Evolutionary conservation across 2,797 vertebrate species (phyloP).

Genomic region (Morus bassanus): DNA sequence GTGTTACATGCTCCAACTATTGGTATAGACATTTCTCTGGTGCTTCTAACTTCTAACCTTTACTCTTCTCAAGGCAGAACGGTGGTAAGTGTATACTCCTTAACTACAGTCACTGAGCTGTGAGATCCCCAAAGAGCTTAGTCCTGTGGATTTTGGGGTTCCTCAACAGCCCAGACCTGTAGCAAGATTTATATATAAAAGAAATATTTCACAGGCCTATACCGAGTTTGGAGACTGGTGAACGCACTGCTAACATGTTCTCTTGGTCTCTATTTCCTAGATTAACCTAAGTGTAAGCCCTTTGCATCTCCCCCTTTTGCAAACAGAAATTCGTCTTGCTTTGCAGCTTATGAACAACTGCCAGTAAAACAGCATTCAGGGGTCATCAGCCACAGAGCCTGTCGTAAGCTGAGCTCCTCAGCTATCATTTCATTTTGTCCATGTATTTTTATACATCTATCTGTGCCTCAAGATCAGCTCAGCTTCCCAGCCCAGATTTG

Average conservation of each 20-base stretch:
- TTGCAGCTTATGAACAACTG: background rate
- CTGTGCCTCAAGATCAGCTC: background rate
- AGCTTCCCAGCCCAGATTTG: background rate
- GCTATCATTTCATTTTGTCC: background rate
- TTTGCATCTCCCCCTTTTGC: background rate
- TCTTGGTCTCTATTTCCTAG: background rate
- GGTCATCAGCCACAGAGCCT: background rate
- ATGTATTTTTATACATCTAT: background rate
- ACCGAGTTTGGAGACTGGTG: background rate
- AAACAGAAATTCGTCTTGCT: background rate
- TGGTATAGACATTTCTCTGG: background rate
- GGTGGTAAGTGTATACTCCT: fast-evolving
- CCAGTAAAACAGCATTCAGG: background rate
- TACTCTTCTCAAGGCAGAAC: background rate
- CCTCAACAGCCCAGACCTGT: background rate
- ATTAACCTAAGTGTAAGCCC: background rate
- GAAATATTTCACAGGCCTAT: background rate
- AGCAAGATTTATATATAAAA: background rate
- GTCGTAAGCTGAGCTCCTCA: background rate
- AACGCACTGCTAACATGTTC: background rate
- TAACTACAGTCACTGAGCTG: background rate
- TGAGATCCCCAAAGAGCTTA: background rate
- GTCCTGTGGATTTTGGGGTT: background rate
- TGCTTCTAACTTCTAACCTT: fast-evolving
- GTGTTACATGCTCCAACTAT: background rate